Base-by-base conservation (phyloP, 2,113 vertebrate species). In the Gopherus evgoodei region DNA sequence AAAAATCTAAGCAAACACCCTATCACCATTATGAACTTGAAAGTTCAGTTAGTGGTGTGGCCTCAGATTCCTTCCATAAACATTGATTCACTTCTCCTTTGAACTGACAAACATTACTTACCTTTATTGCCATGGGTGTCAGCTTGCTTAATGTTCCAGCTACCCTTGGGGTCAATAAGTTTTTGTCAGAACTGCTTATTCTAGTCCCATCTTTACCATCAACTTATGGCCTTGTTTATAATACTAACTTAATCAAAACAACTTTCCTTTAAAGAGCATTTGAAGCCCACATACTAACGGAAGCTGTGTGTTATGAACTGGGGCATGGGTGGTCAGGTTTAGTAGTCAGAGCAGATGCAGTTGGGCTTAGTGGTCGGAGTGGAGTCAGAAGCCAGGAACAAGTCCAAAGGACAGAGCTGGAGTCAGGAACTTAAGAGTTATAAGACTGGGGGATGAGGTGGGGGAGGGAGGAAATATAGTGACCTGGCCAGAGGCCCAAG, bases 61-160 rank as follows among this genome's bases (percentile, higher is more conserved):
- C 72, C 93, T 97, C 94, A 90, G 53, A 8, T 95, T 96, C 94
- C 89, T 47, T 92, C 87, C 79, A 91, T 69, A 91, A 94, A 93
- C 49, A 76, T 6, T 24, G 65, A 42, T 93, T 84, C n/a, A 62
- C 76, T 65, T 16, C 54, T 96, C 78, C 91, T 95, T 97, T 97
- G 94, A 97, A 97, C 80, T 89, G 86, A 65, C 85, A 21, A 38
- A 22, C 0, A 0, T 54, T 95, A 72, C 91, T 95, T 97, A 80
- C 53, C 89, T 92, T 93, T 25, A 65, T 83, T 86, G 12, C 72
- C 83, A 53, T 5, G 6, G 31, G 31, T 81, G 42, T 87, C 88
- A 35, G n/a, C 65, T 95, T 96, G 44, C 75, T 91, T 42, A 82
- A 92, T 76, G 69, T 38, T 35, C 89, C 52, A 24, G 76, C 83